A percentile compares a stretch with the other conserved stretches of the same genome.
phyloP scores from a whole-genome alignment of 2,888 invertebrate species.

The Sphaeridia pumilis region DNA sequence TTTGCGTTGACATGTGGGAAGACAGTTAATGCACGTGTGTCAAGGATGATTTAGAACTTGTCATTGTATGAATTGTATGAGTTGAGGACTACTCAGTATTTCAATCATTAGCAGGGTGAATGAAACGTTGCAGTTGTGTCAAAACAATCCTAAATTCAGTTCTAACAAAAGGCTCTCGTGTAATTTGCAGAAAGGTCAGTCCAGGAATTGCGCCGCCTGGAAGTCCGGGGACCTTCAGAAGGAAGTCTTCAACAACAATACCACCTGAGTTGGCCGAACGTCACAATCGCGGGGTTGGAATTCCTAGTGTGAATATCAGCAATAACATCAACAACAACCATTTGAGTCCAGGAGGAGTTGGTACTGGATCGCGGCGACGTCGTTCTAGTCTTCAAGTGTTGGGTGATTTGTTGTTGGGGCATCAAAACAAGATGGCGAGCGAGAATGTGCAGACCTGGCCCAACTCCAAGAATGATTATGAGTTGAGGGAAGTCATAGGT shows the following conservation, averaged over 20 bases:
- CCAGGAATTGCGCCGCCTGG: slow-evolving; percentile 51
- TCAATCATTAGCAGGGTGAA: no score
- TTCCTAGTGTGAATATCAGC: no score
- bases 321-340: background rate
- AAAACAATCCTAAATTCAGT: no score
- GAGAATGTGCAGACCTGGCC: slow-evolving; percentile 54
- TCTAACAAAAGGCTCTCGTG: no score
- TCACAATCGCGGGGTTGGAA: no score
- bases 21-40: no score
- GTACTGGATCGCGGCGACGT: no score
- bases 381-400: slow-evolving; percentile 15
- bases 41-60: no score
- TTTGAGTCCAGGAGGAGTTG: background rate
- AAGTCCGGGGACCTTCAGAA: slow-evolving; percentile 50
- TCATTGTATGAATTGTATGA: no score
- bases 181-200: slow-evolving; percentile 47
- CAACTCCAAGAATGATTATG: slow-evolving; percentile 82
- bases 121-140: no score
- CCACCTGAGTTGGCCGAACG: slow-evolving; percentile 3
- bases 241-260: slow-evolving; percentile 42
- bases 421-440: slow-evolving; percentile 14
- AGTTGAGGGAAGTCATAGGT: slow-evolving; percentile 87
- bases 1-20: no score
- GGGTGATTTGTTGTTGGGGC: slow-evolving; percentile 10
- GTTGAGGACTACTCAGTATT: no score